Evolutionary conservation across 2,888 invertebrate genomes (phyloP).

Genomic region (Hydraecia micacea): DNA sequence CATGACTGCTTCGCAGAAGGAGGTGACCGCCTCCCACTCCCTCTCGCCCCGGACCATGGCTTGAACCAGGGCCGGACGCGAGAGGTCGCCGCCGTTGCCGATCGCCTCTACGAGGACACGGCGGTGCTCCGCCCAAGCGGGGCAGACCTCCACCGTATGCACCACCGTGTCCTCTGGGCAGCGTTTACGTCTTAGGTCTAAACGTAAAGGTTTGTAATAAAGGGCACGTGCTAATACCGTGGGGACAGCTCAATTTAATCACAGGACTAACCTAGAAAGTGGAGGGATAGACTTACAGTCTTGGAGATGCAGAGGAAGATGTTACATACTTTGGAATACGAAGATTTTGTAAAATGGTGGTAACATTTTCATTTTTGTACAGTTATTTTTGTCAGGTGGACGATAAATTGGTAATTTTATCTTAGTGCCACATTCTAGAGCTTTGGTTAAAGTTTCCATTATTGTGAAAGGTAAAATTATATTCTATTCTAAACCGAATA

Average conservation of each 20-base stretch:
- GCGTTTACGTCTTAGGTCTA: slow-evolving; percentile 1
- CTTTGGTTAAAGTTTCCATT: not conserved
- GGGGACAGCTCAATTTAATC: slow-evolving; percentile 8
- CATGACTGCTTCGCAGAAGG: too few species aligned
- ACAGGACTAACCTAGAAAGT: slow-evolving; percentile 6
- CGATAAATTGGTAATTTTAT: not conserved
- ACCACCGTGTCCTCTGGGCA: too few species aligned
- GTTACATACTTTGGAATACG: not conserved
- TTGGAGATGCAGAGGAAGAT: not conserved
- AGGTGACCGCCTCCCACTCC: too few species aligned
- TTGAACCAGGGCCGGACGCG: too few species aligned
- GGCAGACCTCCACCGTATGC: too few species aligned
- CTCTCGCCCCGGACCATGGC: too few species aligned
- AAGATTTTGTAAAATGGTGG: not conserved
- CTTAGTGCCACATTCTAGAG: not conserved
- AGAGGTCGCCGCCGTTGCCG: too few species aligned
- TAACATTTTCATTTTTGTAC: not conserved
- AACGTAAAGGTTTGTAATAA: slow-evolving; percentile 19
- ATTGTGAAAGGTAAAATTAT: not conserved
- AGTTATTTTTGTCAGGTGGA: not conserved
- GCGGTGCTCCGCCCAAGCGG: too few species aligned
- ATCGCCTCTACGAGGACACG: too few species aligned
- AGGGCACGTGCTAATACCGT: slow-evolving; percentile 24
- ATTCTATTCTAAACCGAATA: not conserved
- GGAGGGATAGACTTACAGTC: slow-evolving; percentile 9